These are phyloP conservation scores for Chirona hameri DNA, from an alignment of 2,888 invertebrate species.

Conservation along the genomic window DNA sequence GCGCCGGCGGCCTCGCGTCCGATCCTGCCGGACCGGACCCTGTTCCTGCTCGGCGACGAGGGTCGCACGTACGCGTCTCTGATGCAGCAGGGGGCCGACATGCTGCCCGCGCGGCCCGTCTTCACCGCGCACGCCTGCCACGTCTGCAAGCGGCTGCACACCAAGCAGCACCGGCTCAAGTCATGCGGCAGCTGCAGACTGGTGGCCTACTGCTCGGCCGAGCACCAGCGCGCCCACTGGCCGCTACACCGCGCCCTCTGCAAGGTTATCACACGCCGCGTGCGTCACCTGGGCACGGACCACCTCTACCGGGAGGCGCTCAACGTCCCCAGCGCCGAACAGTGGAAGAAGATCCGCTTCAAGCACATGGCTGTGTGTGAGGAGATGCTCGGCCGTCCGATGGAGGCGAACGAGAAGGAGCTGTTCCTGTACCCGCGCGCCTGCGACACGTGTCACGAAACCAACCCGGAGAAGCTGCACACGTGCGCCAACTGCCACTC, in stretches of 20 bases:
- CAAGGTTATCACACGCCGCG: background rate
- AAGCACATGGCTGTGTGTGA: conserved; percentile 12
- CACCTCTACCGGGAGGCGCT: background rate
- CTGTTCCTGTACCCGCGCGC: conserved; percentile 34
- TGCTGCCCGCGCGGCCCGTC: conserved; percentile 4
- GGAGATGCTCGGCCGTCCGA: background rate
- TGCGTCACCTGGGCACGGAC: background rate
- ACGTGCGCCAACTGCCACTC: conserved; percentile 33
- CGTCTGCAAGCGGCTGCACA: conserved; percentile 29
- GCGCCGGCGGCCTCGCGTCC: background rate
- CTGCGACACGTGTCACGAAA: conserved; percentile 34
- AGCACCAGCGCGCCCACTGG: conserved; percentile 36
- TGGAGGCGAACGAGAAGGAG: conserved; percentile 31
- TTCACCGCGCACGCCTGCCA: conserved; percentile 24
- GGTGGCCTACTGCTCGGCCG: conserved; percentile 33
- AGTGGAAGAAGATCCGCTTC: conserved; percentile 13
- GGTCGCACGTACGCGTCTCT: conserved; percentile 12
- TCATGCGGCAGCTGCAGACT: conserved; percentile 35
- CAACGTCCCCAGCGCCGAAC: background rate
- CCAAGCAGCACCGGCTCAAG: conserved; percentile 1
- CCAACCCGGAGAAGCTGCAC: conserved; percentile 2
- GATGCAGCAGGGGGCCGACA: conserved; percentile 27
- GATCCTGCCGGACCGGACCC: conserved; percentile 2
- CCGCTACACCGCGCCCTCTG: conserved; percentile 30
- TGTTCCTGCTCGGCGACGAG: background rate